Evolutionary conservation across 1,140 invertebrate species (phyloP).

Genomic region (Periplaneta americana): DNA sequence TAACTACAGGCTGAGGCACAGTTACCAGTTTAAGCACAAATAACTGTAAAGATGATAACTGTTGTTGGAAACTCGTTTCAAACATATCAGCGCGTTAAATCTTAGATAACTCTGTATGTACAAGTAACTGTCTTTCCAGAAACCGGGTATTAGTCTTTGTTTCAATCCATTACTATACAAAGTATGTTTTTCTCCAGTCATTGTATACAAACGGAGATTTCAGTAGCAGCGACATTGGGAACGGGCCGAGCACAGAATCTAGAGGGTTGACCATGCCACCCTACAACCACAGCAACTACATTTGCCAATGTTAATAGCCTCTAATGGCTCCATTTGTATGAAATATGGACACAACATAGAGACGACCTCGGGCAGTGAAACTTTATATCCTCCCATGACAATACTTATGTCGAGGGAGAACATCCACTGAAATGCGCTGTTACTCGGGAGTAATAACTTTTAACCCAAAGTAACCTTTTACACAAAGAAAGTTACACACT

Average conservation of each 20-base stretch:
- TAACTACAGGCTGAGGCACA: no score
- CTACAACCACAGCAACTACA: not conserved
- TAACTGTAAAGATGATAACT: no score
- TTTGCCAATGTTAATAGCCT: constrained; percentile 4
- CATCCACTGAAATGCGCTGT: not conserved
- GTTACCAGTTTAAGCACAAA: no score
- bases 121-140: no score
- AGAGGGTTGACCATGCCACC: no score
- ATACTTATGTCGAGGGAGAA: not conserved
- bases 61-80: no score
- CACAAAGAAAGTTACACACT: not conserved
- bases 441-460: not conserved
- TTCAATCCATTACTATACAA: no score
- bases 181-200: no score
- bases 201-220: no score
- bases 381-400: not conserved
- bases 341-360: not conserved
- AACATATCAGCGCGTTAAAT: no score
- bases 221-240: not conserved
- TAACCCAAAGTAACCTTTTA: not conserved
- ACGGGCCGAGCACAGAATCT: not conserved
- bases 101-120: no score
- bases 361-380: not conserved
- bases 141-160: no score
- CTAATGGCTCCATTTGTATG: constrained; percentile 11